phyloP scores from a whole-genome alignment of 2,797 vertebrate species.

The Chromobotia macracanthus region DNA sequence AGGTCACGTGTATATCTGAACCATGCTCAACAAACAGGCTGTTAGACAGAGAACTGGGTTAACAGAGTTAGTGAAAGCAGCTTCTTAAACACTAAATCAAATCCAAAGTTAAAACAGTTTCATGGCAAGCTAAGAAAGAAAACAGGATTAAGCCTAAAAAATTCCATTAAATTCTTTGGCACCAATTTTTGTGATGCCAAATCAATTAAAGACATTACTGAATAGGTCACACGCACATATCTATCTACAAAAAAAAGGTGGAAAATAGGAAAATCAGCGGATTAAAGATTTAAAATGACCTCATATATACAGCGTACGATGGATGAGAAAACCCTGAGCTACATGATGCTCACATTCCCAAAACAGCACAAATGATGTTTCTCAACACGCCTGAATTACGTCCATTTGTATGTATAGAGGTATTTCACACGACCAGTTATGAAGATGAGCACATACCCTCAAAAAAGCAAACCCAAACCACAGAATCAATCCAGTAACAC shows the following conservation, averaged over 20 bases:
- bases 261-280: background rate
- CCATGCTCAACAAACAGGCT: conserved; percentile 4
- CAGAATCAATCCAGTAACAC: background rate
- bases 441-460: background rate
- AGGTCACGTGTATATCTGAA: background rate
- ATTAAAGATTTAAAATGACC: background rate
- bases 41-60: conserved; percentile 2
- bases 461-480: background rate
- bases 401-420: background rate
- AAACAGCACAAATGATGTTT: background rate
- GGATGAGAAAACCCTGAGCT: no score
- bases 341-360: background rate
- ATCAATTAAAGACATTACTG: background rate
- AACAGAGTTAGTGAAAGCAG: background rate
- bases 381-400: background rate
- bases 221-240: background rate
- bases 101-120: background rate
- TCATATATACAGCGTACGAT: background rate
- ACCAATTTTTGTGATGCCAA: background rate
- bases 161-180: background rate
- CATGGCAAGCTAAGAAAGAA: background rate
- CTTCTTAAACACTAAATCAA: conserved; percentile 14
- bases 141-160: background rate
- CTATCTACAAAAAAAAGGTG: background rate
- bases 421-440: background rate